Conservation (phyloP, 2,888 invertebrate genomes). For the Argyra leucocephala region DNA sequence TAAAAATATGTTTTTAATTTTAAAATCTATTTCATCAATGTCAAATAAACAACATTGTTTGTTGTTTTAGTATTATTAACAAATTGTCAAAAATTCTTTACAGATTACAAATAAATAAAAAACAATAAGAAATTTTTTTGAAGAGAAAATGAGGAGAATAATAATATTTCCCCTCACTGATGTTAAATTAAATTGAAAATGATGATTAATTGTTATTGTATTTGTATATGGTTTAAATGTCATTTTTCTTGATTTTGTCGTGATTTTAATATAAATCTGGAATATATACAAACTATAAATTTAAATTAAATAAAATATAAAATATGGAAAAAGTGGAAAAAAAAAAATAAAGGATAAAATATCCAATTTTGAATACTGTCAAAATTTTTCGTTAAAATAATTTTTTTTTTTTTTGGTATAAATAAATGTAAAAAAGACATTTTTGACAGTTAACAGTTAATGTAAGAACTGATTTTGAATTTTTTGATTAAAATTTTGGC, state of each 20-base stretch:
- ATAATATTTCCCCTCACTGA: not conserved
- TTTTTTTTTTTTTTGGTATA: too few species aligned
- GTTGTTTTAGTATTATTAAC: not conserved
- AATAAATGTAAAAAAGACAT: too few species aligned
- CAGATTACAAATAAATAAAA: not conserved
- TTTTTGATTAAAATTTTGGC: too few species aligned
- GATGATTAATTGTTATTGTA: not conserved
- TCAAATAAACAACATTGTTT: not conserved
- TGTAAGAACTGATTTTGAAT: too few species aligned
- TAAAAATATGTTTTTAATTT: not conserved
- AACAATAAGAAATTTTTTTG: too few species aligned
- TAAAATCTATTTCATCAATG: not conserved
- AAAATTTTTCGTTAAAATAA: too few species aligned
- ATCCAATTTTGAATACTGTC: too few species aligned
- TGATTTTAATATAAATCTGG: not conserved
- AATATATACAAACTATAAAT: too few species aligned
- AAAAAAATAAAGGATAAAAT: too few species aligned
- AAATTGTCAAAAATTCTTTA: not conserved
- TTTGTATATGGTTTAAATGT: not conserved
- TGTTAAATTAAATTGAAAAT: not conserved
- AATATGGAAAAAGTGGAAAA: too few species aligned
- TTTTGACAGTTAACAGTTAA: too few species aligned
- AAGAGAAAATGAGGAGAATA: not conserved
- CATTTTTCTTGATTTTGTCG: conserved; percentile 1
- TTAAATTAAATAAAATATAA: too few species aligned